Evolutionary conservation across 2,888 invertebrate genomes (phyloP).

Genomic region (Ophraella communa): DNA sequence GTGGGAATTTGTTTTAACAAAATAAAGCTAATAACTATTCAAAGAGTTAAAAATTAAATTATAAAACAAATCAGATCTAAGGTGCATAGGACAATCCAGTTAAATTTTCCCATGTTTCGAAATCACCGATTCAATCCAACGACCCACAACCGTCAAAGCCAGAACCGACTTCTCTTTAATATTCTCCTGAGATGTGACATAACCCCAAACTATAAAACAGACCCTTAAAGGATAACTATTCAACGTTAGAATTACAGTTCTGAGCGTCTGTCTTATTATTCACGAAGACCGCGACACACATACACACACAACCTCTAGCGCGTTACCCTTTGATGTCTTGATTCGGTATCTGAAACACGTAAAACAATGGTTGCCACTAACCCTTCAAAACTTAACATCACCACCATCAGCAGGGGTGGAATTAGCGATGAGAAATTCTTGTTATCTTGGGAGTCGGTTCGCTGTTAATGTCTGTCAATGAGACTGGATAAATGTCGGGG

Average conservation of each 20-base stretch:
- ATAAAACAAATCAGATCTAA: too few species aligned
- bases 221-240: constrained; percentile 7
- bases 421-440: not conserved
- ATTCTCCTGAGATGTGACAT: not conserved
- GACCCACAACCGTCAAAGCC: not conserved
- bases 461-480: not conserved
- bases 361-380: constrained; percentile 9
- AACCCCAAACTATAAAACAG: constrained; percentile 12
- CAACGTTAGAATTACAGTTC: not conserved
- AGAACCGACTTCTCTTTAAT: not conserved
- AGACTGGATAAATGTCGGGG: not conserved
- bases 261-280: constrained; percentile 9
- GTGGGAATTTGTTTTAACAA: too few species aligned
- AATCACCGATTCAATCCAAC: not conserved
- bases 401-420: not conserved
- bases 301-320: constrained; percentile 4
- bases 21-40: too few species aligned
- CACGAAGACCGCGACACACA: not conserved
- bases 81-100: too few species aligned
- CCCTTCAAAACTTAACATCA: not conserved
- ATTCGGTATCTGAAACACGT: constrained; percentile 15
- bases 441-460: not conserved
- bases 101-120: not conserved
- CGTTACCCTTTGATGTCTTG: constrained; percentile 19
- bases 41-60: too few species aligned